Base-by-base conservation (phyloP, 2,888 invertebrate genomes). In the Synanthedon vespiformis region DNA sequence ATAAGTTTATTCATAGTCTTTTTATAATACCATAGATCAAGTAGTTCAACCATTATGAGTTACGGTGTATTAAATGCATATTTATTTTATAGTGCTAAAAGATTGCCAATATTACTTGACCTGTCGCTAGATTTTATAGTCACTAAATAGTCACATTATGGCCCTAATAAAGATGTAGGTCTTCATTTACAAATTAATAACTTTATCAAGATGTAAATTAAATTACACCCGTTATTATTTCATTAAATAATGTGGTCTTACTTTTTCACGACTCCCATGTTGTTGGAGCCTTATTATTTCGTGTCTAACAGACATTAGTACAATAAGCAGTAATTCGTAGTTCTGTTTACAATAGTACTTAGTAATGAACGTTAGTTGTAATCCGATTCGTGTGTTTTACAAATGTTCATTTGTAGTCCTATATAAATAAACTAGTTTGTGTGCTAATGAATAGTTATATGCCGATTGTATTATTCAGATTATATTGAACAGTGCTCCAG, bases 381-480 rank as follows among this genome's bases (percentile, higher is more conserved):
- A 79, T 77, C 77, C 78, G 79, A 80, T 80, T 74, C 68, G 69
- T 69, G 58, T 62, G 18, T 27, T n/a, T n/a, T 50, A 50, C 13
- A 12, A 50, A 34, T 50, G 54, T 73, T 76, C 71, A 74, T 63
- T 63, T 65, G 60, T 62, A 58, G 60, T 56, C 61, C 58, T 59
- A 61, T 54, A 61, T 58, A 63, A 74, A 74, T 71, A 60, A 68
- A 75, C 62, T 71, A 65, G 56, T 61, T 65, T 61, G 72, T 70
- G 73, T 74, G 74, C 72, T 77, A 78, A 78, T 79, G 77, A 79
- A 72, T 68, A 61, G 34, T 34, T 34, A 34, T 10, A 34, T 34
- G 34, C 34, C 34, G 34, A 34, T 34, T 34, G 34, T 34, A 34
- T 34, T 34, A 34, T 34, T 2, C 34, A 10, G 34, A 34, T 10